Conservation (phyloP, 2,888 invertebrate species). For the Bombylius major region DNA sequence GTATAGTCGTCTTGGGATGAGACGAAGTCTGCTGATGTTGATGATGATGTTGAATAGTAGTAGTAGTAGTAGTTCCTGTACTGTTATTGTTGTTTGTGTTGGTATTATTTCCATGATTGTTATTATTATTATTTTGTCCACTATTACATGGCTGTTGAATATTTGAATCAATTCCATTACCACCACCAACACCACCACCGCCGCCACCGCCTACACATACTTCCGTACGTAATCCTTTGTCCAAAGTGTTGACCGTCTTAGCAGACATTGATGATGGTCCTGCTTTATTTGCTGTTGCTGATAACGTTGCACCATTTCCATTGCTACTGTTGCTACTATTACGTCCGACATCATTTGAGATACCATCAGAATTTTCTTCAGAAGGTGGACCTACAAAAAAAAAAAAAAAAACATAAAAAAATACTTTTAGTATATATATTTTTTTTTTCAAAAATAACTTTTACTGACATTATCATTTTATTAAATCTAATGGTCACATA, state of each 20-base stretch:
- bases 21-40: slow-evolving; percentile 17
- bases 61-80: not conserved
- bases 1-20: slow-evolving; percentile 7
- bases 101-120: slow-evolving; percentile 7
- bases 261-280: slow-evolving; percentile 5
- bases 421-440: not conserved
- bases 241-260: slow-evolving; percentile 9
- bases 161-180: slow-evolving; percentile 7
- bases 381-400: slow-evolving; percentile 13
- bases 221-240: slow-evolving; percentile 13
- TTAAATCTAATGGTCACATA: slow-evolving; percentile 1
- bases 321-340: slow-evolving; percentile 3
- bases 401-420: not conserved
- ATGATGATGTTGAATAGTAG: slow-evolving; percentile 22
- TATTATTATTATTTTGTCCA: not conserved
- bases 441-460: not conserved
- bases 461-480: slow-evolving; percentile 2
- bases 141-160: slow-evolving; percentile 1
- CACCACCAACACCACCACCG: not conserved
- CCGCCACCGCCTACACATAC: not conserved
- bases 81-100: slow-evolving; percentile 5
- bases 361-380: slow-evolving; percentile 14
- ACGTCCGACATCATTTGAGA: slow-evolving; percentile 9
- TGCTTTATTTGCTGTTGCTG: slow-evolving; percentile 5
- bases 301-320: slow-evolving; percentile 7